Evolutionary conservation across 2,797 vertebrate species (phyloP).

Genomic region (Cercopithecus diana): DNA sequence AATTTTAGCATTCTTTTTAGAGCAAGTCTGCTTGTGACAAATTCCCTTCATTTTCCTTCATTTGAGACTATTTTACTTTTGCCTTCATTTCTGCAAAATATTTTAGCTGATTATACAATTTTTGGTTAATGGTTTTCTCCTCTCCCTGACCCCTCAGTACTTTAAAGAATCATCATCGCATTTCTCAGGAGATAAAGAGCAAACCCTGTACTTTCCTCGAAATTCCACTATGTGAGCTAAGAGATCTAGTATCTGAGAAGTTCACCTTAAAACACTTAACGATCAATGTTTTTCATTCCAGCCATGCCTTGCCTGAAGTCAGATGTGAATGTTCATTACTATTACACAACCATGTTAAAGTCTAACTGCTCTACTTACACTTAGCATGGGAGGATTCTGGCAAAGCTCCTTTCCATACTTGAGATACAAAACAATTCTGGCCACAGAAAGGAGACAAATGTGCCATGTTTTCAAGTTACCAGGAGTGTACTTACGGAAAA

Average conservation of each 20-base stretch:
- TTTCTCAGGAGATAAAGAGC: background rate
- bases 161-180: background rate
- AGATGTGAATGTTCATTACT: background rate
- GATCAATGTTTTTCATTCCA: background rate
- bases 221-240: background rate
- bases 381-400: background rate
- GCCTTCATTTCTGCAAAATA: background rate
- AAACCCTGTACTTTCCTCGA: background rate
- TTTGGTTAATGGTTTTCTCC: background rate
- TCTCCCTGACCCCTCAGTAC: background rate
- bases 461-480: background rate
- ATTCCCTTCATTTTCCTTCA: background rate
- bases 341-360: background rate
- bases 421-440: background rate
- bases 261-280: background rate
- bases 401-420: background rate
- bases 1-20: background rate
- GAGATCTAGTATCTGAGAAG: background rate
- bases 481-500: background rate
- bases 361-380: background rate
- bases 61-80: background rate
- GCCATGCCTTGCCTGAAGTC: background rate
- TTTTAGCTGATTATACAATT: constrained; percentile 9
- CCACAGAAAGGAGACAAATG: background rate
- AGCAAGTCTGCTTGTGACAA: background rate